These are phyloP conservation scores for Drosophila pseudotalamancana DNA, from an alignment of 2,888 invertebrate genomes.

Conservation along the genomic window DNA sequence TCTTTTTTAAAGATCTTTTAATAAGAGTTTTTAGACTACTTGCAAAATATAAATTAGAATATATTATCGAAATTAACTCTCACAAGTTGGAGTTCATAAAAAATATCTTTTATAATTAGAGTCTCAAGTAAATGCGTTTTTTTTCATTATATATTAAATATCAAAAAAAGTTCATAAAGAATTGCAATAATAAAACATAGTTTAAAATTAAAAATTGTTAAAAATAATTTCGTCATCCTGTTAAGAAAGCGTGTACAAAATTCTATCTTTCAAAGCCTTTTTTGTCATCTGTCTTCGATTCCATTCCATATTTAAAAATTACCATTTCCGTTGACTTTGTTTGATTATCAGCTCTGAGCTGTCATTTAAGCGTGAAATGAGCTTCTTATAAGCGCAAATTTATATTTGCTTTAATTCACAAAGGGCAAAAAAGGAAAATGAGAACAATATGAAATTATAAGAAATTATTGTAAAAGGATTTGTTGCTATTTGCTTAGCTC, in stretches of 20 bases:
- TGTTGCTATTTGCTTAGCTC: constrained; percentile 38
- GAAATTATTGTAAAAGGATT: constrained; percentile 33
- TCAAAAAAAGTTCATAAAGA: too few relatives aligned
- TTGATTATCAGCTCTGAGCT: constrained; percentile 35
- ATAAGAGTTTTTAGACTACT: too few relatives aligned
- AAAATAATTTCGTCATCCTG: background rate
- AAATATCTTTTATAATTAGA: too few relatives aligned
- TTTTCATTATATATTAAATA: too few relatives aligned
- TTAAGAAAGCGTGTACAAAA: constrained; percentile 9
- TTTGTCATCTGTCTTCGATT: too few relatives aligned
- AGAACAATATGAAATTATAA: constrained; percentile 9
- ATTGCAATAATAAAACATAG: too few relatives aligned
- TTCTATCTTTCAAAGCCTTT: background rate
- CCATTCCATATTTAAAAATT: background rate
- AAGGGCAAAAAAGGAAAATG: background rate
- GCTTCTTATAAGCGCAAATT: constrained; percentile 58
- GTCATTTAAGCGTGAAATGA: constrained; percentile 74
- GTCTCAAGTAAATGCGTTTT: too few relatives aligned
- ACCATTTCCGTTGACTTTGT: constrained; percentile 28
- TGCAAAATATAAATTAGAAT: too few relatives aligned
- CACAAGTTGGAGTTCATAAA: too few relatives aligned
- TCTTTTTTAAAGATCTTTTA: too few relatives aligned
- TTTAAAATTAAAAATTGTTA: too few relatives aligned
- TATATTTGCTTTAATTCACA: constrained; percentile 54
- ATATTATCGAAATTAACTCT: too few relatives aligned